Percentiles rank a stretch among this genome's conserved stretches.
Evolutionary conservation across 1,140 invertebrate species (phyloP).

Genomic region (Lepidotrigona ventralis): DNA sequence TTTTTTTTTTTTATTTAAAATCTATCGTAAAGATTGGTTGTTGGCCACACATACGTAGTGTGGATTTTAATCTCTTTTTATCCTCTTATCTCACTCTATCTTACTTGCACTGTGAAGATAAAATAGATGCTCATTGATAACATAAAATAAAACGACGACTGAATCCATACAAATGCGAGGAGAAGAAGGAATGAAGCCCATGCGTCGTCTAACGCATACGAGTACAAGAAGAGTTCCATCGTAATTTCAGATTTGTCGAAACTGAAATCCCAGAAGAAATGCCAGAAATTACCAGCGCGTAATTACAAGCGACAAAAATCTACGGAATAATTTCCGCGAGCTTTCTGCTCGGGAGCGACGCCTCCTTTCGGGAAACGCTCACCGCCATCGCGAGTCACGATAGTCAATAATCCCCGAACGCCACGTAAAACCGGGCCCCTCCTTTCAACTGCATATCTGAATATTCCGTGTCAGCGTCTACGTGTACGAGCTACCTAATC

Average conservation of each 20-base stretch:
- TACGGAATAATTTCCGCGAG: background rate
- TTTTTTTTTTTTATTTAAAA: too few relatives aligned
- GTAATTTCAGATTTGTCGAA: background rate
- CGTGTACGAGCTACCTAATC: conserved; percentile 39
- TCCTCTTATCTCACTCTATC: too few relatives aligned
- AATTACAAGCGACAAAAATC: background rate
- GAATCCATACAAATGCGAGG: too few relatives aligned
- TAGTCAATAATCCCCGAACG: conserved; percentile 40
- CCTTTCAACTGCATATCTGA: conserved; percentile 30
- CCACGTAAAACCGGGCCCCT: conserved; percentile 18
- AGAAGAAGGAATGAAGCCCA: too few relatives aligned
- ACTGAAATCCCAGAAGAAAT: background rate
- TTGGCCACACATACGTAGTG: too few relatives aligned
- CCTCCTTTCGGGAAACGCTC: background rate
- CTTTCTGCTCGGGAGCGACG: background rate
- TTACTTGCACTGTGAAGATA: too few relatives aligned
- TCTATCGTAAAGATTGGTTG: too few relatives aligned
- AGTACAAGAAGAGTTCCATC: too few relatives aligned
- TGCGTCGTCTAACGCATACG: too few relatives aligned
- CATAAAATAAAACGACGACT: too few relatives aligned
- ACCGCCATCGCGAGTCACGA: background rate
- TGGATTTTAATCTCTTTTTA: too few relatives aligned
- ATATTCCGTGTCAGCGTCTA: conserved; percentile 40
- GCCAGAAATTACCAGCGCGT: background rate
- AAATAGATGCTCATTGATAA: too few relatives aligned